Evolutionary conservation across 1,140 invertebrate genomes (phyloP).

Genomic region (Cyclargus thomasi): DNA sequence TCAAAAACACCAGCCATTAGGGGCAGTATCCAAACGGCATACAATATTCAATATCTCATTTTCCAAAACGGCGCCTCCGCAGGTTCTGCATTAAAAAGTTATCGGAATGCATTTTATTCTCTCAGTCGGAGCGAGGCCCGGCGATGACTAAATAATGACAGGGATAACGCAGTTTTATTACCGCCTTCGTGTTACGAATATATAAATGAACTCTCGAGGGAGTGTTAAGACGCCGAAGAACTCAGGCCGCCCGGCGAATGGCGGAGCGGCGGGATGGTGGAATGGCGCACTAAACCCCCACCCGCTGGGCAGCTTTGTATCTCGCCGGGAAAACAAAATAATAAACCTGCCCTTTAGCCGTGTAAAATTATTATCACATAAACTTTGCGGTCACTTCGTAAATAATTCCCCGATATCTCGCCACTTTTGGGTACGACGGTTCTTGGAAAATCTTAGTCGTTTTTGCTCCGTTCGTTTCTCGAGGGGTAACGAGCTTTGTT

Average conservation of each 20-base stretch:
- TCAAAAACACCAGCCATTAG: not conserved
- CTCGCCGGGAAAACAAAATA: constrained; percentile 16
- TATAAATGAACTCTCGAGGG: constrained; percentile 71
- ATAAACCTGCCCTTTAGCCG: constrained; percentile 12
- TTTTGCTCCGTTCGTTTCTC: not conserved
- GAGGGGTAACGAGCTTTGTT: not conserved
- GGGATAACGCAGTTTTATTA: constrained; percentile 72
- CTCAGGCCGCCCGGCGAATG: constrained; percentile 66
- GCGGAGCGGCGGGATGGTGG: constrained; percentile 47
- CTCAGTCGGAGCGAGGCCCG: constrained; percentile 38
- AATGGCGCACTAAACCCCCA: constrained; percentile 65
- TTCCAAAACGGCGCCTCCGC: constrained; percentile 1
- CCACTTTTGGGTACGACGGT: not conserved
- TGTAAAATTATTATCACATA: constrained; percentile 7
- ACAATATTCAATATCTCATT: constrained; percentile 14
- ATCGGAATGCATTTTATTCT: constrained; percentile 67
- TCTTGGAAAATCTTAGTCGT: not conserved
- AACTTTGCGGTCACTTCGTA: constrained; percentile 5
- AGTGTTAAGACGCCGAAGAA: constrained; percentile 71
- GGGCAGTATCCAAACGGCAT: constrained; percentile 3
- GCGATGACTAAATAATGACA: constrained; percentile 74
- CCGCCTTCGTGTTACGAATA: constrained; percentile 70
- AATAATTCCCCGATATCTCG: constrained; percentile 1
- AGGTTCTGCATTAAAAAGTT: constrained; percentile 34
- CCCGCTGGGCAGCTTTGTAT: constrained; percentile 51